phyloP scores from a whole-genome alignment of 2,888 invertebrate genomes.

The Magallana nippona region DNA sequence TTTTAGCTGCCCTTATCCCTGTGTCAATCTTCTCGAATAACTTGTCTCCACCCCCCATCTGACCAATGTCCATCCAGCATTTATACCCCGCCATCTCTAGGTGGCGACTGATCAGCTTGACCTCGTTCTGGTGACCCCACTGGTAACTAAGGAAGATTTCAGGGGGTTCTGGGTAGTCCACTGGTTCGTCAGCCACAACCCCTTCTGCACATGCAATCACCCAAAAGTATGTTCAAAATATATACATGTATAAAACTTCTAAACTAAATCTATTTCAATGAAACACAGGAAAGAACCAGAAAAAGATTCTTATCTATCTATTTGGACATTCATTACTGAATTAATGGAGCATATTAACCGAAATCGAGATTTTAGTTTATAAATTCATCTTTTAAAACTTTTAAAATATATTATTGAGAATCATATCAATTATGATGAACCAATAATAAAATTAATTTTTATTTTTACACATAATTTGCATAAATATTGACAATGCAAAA shows the following conservation, averaged over 20 bases:
- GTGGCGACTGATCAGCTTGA: constrained; percentile 73
- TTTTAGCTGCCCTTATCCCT: constrained; percentile 75
- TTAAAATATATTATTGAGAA: no score
- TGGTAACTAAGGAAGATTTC: constrained; percentile 73
- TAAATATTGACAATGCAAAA: no score
- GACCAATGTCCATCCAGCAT: constrained; percentile 79
- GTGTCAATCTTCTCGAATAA: constrained; percentile 77
- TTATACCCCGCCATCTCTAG: constrained; percentile 75
- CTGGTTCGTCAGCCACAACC: constrained; percentile 63
- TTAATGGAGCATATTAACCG: no score
- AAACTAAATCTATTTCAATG: neutral
- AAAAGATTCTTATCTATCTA: no score
- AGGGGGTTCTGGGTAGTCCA: constrained; percentile 61
- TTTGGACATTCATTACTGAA: no score
- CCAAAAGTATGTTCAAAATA: neutral
- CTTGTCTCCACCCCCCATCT: constrained; percentile 79
- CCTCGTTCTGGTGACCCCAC: constrained; percentile 77
- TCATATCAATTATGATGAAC: no score
- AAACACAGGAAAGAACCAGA: no score
- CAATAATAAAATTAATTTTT: no score
- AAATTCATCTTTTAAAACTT: no score
- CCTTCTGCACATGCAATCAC: constrained; percentile 48
- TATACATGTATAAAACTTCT: constrained; percentile 40
- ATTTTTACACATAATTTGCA: no score
- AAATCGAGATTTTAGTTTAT: no score